Base-by-base conservation (phyloP, 2,113 vertebrate genomes). In the Podarcis raffonei region DNA sequence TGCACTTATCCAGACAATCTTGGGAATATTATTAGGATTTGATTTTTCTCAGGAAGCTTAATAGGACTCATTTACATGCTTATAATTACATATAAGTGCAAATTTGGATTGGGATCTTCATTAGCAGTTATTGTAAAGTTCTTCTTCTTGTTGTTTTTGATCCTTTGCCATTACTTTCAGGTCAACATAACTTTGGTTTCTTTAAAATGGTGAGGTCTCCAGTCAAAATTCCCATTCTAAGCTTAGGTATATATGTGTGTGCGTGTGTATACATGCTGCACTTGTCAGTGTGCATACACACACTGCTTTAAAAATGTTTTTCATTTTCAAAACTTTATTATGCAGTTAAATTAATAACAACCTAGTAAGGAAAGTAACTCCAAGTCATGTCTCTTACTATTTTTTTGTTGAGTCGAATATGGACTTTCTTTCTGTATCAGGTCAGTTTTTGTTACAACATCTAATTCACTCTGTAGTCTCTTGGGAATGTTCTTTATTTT, bases 221-320 rank as follows among this genome's bases (percentile, higher is more conserved):
- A 4, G 57, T 6, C 66, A 57, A 92, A 87, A 75, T 0, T 0
- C 68, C 0, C n/a, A 82, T 92, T 89, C 20, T 22, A 57, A 53
- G 81, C 89, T 89, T 92, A 91, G 89, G 90, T 77, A 22, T 82
- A 84, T 39, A 39, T 89, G 76, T 42, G 48, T 39, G 30, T 3
- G 13, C 1, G 4, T 69, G 8, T 48, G 48, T 48, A 11, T 48
- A 48, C 48, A 48, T 48, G 48, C 1, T 48, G 48, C 48, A 53
- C 12, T 11, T 48, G 42, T 48, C 42, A 48, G 48, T 53, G 48
- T 53, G 12, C 9, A 53, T 2, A 53, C 48, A 48, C 48, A 53
- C 48, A 53, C 48, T 53, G 48, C 48, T 53, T 53, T 2, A 53
- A 48, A 48, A 53, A 53, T 53, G 48, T 2, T 53, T 12, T 53